A percentile compares a stretch with the other conserved stretches of the same genome.
These are phyloP conservation scores for Arothron firmamentum DNA, from an alignment of 2,113 vertebrate genomes.

Conservation along the genomic window DNA sequence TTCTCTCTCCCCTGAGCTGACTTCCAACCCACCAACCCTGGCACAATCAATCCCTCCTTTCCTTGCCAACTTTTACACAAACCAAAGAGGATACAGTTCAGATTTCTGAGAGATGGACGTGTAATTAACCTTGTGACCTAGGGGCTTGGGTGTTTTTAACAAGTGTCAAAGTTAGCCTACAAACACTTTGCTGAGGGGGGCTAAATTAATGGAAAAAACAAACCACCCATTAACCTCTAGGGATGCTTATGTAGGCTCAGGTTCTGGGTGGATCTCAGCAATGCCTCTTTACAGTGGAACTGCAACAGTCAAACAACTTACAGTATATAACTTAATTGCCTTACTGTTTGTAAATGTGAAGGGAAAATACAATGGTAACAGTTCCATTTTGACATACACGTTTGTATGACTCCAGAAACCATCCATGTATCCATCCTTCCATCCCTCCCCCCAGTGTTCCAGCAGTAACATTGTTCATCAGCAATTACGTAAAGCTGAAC, in stretches of 20 bases:
- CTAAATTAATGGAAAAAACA: conserved; percentile 24
- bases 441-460: conserved; percentile 30
- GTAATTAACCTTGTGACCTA: conserved; percentile 66
- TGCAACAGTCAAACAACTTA: not conserved
- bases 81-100: conserved; percentile 41
- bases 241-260: conserved; percentile 21
- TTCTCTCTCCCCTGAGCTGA: conserved; percentile 47
- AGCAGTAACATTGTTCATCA: conserved; percentile 60
- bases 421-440: conserved; percentile 18
- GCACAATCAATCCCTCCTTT: conserved; percentile 29
- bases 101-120: conserved; percentile 40
- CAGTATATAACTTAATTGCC: too few relatives aligned
- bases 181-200: conserved; percentile 14
- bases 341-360: too few relatives aligned
- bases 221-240: conserved; percentile 42
- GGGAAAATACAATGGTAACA: too few relatives aligned
- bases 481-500: conserved; percentile 75
- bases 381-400: conserved; percentile 6
- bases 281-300: conserved; percentile 4
- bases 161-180: conserved; percentile 31
- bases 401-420: conserved; percentile 25
- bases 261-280: conserved; percentile 18
- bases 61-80: conserved; percentile 56
- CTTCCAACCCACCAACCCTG: conserved; percentile 55
- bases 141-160: conserved; percentile 41